Conservation (phyloP, 2,797 vertebrate genomes). For the Sebastes steindachneri region DNA sequence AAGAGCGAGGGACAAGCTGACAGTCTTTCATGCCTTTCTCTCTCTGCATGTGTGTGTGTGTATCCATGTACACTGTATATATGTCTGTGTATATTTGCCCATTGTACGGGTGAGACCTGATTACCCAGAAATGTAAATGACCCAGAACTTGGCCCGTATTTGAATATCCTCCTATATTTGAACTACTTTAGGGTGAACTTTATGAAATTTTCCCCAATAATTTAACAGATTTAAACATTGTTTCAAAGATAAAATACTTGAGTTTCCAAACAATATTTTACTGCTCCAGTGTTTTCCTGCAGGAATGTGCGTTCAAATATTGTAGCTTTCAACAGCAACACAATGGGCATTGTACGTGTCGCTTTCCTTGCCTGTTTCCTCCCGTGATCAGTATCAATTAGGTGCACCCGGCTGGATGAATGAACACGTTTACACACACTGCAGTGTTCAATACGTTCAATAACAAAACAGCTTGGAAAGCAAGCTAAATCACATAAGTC, state of each 20-base stretch:
- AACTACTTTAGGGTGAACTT: slow-evolving; percentile 1
- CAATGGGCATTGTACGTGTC: background rate
- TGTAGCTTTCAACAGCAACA: background rate
- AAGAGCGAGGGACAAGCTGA: slow-evolving; percentile 24
- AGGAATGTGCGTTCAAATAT: background rate
- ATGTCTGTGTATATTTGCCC: slow-evolving; percentile 3
- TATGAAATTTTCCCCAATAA: background rate
- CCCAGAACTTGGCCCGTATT: background rate
- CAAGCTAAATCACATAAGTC: slow-evolving; percentile 30
- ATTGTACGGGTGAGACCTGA: background rate
- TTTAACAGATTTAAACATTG: slow-evolving; percentile 6
- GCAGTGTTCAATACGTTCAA: slow-evolving; percentile 22
- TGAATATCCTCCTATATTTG: background rate
- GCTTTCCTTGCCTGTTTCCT: background rate
- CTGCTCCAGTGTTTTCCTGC: background rate
- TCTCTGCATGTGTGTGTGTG: slow-evolving; percentile 1
- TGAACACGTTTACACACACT: slow-evolving; percentile 22
- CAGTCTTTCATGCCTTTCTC: slow-evolving; percentile 56
- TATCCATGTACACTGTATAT: slow-evolving; percentile 16
- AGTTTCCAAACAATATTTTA: background rate
- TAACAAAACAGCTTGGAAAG: slow-evolving; percentile 22
- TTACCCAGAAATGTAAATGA: slow-evolving; percentile 20
- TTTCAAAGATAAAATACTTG: background rate
- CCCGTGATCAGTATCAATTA: slow-evolving; percentile 3
- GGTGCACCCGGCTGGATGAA: slow-evolving; percentile 10